Evolutionary conservation across 1,140 invertebrate species (phyloP).

Genomic region (Dolichoris vasculosae): DNA sequence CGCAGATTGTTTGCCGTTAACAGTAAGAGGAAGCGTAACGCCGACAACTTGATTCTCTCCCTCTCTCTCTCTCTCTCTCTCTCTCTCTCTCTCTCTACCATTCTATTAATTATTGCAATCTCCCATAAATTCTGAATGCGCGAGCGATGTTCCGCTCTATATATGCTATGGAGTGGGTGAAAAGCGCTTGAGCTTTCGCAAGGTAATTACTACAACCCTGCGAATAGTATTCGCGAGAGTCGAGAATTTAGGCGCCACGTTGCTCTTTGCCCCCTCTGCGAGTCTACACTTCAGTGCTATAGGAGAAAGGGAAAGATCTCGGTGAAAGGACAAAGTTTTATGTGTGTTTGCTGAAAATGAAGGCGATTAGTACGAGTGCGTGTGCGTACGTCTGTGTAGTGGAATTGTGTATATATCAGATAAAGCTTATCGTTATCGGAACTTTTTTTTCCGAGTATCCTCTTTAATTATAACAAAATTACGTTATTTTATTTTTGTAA

Average conservation of each 20-base stretch:
- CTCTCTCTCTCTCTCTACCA: background rate
- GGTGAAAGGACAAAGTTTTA: background rate
- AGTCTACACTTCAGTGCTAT: background rate
- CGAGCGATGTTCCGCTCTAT: background rate
- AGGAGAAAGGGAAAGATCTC: background rate
- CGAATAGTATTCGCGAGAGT: background rate
- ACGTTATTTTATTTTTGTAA: background rate
- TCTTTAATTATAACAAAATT: background rate
- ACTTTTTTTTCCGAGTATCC: background rate
- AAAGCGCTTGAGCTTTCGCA: constrained; percentile 4
- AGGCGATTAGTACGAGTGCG: background rate
- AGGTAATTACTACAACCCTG: constrained; percentile 1
- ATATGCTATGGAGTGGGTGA: background rate
- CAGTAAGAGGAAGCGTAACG: background rate
- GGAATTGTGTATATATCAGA: background rate
- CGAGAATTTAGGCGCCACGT: background rate
- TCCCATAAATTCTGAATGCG: constrained; percentile 37
- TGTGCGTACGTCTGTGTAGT: background rate
- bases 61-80: no score
- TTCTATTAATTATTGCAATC: constrained; percentile 52
- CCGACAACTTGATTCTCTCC: background rate
- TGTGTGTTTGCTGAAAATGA: background rate
- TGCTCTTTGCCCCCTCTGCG: background rate
- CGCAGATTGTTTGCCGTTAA: background rate
- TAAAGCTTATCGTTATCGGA: background rate